Evolutionary conservation across 2,113 vertebrate species (phyloP).

Genomic region (Egretta garzetta): DNA sequence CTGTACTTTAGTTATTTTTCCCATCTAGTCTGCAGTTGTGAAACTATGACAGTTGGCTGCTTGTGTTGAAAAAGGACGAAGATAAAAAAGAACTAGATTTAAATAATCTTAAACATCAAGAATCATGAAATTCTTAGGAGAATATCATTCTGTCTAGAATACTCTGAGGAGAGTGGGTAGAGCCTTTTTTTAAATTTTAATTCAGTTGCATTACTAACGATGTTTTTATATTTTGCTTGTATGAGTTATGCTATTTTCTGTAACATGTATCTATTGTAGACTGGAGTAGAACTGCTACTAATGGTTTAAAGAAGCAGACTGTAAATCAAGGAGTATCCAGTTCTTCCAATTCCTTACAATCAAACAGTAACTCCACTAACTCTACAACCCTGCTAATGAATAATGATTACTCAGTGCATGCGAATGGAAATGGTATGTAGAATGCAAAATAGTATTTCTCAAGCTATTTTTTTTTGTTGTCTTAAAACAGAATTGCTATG

Average conservation of each 20-base stretch:
- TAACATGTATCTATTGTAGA: constrained; percentile 71
- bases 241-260: constrained; percentile 49
- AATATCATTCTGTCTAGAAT: background rate
- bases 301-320: constrained; percentile 83
- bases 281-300: constrained; percentile 84
- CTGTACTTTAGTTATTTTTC: background rate
- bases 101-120: background rate
- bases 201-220: constrained; percentile 9
- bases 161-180: background rate
- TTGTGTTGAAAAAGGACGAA: background rate
- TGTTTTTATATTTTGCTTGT: constrained; percentile 48
- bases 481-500: constrained; percentile 2
- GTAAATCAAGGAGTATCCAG: constrained; percentile 83
- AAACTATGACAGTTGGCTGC: background rate
- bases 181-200: constrained; percentile 10
- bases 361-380: constrained; percentile 82
- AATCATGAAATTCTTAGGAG: background rate
- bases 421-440: constrained; percentile 79
- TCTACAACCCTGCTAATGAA: constrained; percentile 80
- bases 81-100: background rate
- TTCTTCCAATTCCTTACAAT: constrained; percentile 84
- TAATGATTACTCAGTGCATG: constrained; percentile 76
- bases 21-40: background rate
- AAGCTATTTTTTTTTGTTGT: background rate
- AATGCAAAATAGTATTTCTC: constrained; percentile 2